phyloP scores from a whole-genome alignment of 2,113 vertebrate species.

The Boulengeromyrus knoepffleri region DNA sequence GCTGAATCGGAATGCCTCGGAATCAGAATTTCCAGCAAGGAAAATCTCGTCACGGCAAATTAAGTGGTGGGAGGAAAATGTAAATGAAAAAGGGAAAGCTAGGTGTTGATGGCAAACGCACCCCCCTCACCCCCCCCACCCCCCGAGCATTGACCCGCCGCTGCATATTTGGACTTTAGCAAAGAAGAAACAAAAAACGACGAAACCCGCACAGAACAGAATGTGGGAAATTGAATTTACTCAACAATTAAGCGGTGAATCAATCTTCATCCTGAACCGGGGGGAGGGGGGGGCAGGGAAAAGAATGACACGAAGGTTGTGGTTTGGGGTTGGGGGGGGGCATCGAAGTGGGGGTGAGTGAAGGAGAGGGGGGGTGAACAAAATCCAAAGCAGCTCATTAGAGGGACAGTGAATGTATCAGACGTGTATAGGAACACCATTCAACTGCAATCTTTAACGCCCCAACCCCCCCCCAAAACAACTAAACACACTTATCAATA shows the following conservation, averaged over 20 bases:
- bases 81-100: conserved; percentile 73
- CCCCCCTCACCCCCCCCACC: conserved; percentile 73
- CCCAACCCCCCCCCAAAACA: conserved; percentile 26
- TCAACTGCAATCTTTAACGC: conserved; percentile 9
- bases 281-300: background rate
- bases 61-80: conserved; percentile 91
- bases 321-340: background rate
- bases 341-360: background rate
- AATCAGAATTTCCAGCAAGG: conserved; percentile 99
- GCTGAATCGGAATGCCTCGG: conserved; percentile 97
- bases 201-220: conserved; percentile 84
- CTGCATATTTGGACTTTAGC: too few species aligned
- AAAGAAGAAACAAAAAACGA: too few species aligned
- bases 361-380: conserved; percentile 53
- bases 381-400: conserved; percentile 83
- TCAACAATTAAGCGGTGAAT: conserved; percentile 98
- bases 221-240: conserved; percentile 99
- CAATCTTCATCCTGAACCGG: conserved; percentile 83
- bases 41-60: conserved; percentile 99
- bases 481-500: background rate
- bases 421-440: conserved; percentile 63
- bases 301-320: conserved; percentile 43
- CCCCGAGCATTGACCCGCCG: conserved; percentile 30
- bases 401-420: conserved; percentile 87
- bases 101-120: conserved; percentile 79